phyloP scores from a whole-genome alignment of 2,888 invertebrate species.

The Celastrina argiolus region DNA sequence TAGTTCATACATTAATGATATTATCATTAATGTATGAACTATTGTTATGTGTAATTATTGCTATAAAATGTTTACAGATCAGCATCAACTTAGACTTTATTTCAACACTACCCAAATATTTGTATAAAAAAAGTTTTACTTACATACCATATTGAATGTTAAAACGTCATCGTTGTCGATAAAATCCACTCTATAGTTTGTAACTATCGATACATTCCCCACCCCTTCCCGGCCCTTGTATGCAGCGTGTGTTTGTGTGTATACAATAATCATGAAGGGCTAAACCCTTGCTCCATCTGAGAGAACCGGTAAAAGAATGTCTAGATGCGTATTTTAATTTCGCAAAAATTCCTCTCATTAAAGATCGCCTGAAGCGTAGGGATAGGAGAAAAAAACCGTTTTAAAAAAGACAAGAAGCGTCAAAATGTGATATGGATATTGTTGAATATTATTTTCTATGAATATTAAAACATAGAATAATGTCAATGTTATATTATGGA shows the following conservation, averaged over 20 bases:
- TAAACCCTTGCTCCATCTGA: slow-evolving; percentile 21
- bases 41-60: no score
- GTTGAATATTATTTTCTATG: no score
- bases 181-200: background rate
- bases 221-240: slow-evolving; percentile 10
- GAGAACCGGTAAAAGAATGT: slow-evolving; percentile 20
- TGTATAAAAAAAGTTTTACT: background rate
- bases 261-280: slow-evolving; percentile 21
- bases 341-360: slow-evolving; percentile 13
- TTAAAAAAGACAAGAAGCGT: no score
- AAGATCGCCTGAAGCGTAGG: background rate
- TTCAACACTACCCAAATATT: no score
- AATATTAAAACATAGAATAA: no score
- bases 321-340: slow-evolving; percentile 21
- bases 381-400: background rate
- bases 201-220: slow-evolving; percentile 8
- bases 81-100: no score
- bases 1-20: no score
- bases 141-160: background rate
- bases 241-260: slow-evolving; percentile 18
- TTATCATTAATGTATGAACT: no score
- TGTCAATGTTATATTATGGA: no score
- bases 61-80: no score
- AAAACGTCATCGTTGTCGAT: background rate
- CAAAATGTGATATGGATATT: no score